Evolutionary conservation across 2,888 invertebrate genomes (phyloP), one percentile per base, ranked within the genome.

Genomic region (Pycnomerus fuliginosus): DNA sequence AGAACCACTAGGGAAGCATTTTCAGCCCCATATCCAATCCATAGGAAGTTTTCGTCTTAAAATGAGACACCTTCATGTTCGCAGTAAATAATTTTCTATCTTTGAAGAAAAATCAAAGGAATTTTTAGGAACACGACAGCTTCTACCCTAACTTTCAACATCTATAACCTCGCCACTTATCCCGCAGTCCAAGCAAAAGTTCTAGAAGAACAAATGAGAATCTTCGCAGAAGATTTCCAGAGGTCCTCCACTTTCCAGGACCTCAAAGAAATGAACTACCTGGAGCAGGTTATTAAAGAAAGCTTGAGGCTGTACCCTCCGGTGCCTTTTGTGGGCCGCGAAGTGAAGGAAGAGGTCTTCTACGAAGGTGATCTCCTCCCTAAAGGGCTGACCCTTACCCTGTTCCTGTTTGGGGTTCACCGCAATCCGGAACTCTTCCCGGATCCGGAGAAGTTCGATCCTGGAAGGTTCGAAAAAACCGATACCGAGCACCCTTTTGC

Each of bases 61-160:
- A n/a, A n/a, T n/a, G n/a, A 0, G 82, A 85, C 52, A 86, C 85
- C 0, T 85, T 86, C 53, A 82, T 85, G 80, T 86, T 86, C 66
- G 85, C 80, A 67, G 83, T 82, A 64, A 70, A 63, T 62, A 23
- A 10, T 33, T 33, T 3, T 15, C n/a, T n/a, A n/a, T 30, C 10
- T 7, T 28, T 3, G 10, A n/a, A 30, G 8, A 31, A 16, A 32
- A 3, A 2, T 32, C 2, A 3, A 24, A 25, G 14, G n/a, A n/a
- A 16, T 27, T 60, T 65, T 45, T 34, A 76, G 76, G 76, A 74
- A 1, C 73, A 76, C 44, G 74, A 76, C 46, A 76, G 62, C 75
- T 1, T 68, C 74, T 8, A 72, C 71, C 3, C 65, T 77, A n/a
- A 67, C 68, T 50, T 77, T 76, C 65, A 52, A 69, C 3, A 48